Percentiles rank a stretch among this genome's conserved stretches.
These are phyloP conservation scores for Drosophila subpulchrella DNA, from an alignment of 1,140 invertebrate genomes.

Conservation along the genomic window DNA sequence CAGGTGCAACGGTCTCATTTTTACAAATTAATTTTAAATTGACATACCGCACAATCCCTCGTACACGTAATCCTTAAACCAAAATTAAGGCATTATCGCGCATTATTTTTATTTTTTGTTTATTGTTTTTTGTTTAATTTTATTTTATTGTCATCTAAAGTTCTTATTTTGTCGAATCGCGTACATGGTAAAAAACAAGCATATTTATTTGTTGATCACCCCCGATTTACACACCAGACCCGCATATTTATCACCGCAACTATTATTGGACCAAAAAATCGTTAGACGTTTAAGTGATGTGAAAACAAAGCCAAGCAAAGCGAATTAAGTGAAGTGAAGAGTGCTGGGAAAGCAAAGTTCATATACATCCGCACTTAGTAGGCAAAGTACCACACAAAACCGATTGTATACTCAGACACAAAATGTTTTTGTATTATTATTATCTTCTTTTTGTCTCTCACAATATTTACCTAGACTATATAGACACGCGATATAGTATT, in stretches of 20 bases:
- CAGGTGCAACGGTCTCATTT: constrained; percentile 83
- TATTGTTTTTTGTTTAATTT: constrained; percentile 32
- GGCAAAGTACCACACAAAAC: constrained; percentile 42
- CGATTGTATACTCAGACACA: constrained; percentile 73
- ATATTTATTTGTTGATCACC: constrained; percentile 36
- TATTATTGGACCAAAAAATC: constrained; percentile 84
- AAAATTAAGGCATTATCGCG: constrained; percentile 33
- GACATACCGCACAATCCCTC: constrained; percentile 70
- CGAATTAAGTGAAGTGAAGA: constrained; percentile 45
- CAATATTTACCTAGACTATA: constrained; percentile 68
- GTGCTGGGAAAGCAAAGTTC: constrained; percentile 50
- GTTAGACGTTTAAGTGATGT: constrained; percentile 77
- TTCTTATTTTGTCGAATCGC: constrained; percentile 30
- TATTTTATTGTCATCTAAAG: constrained; percentile 44
- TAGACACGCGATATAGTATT: constrained; percentile 63
- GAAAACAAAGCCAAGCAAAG: constrained; percentile 59
- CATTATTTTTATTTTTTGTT: constrained; percentile 39
- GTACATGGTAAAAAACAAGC: constrained; percentile 8
- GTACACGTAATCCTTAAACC: constrained; percentile 30
- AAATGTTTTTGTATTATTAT: constrained; percentile 78
- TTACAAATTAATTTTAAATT: constrained; percentile 82
- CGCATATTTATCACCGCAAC: constrained; percentile 46
- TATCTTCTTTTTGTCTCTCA: constrained; percentile 47
- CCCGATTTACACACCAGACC: neutral
- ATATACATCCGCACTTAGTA: constrained; percentile 38